Base-by-base conservation (phyloP, 1,140 invertebrate species). In the Panagrolaimus sp. region DNA sequence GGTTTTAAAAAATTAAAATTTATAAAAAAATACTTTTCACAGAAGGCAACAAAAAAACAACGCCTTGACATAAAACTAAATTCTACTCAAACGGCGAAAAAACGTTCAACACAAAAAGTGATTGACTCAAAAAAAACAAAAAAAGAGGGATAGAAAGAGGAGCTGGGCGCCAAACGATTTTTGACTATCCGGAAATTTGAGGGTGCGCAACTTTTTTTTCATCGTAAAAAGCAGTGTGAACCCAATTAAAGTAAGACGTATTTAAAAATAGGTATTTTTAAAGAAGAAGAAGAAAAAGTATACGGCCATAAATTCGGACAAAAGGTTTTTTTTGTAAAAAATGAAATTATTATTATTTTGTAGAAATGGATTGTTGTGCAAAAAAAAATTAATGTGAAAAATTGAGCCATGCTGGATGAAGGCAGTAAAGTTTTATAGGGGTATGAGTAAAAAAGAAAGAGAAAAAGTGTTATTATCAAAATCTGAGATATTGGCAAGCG, bases 41-140 rank as follows among this genome's bases (percentile, higher is more conserved):
- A 25, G 51, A 57, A 11, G 20, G 27, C 27, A 27, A 20, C 51
- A 20, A 9, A 27, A 57, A 57, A 57, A 57, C 51, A 57, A 57
- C 27, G 20, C 20, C 14, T 11, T 27, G 27, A 57, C 20, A 57
- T 57, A 11, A 20, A 27, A 57, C 51, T 25, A 25, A 57, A 20
- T 25, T 57, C 51, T 20, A 27, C 51, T 57, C 51, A 20, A 57
- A 57, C 20, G 20, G 51, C 20, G 27, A 57, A 27, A 57, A 57
- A 57, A 57, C 51, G 27, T 20, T 27, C 20, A 27, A 38, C 7
- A 2, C 27, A 27, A 16, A 27, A 57, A 27, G 51, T 27, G 51
- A 57, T 57, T 57, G 51, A 57, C 51, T 57, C 27, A 57, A 57
- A 57, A 57, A 57, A 57, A 27, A 27, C 51, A 57, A 25, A 14